These are phyloP conservation scores for Oreochromis grahami DNA, from an alignment of 2,797 vertebrate genomes.

Conservation along the genomic window DNA sequence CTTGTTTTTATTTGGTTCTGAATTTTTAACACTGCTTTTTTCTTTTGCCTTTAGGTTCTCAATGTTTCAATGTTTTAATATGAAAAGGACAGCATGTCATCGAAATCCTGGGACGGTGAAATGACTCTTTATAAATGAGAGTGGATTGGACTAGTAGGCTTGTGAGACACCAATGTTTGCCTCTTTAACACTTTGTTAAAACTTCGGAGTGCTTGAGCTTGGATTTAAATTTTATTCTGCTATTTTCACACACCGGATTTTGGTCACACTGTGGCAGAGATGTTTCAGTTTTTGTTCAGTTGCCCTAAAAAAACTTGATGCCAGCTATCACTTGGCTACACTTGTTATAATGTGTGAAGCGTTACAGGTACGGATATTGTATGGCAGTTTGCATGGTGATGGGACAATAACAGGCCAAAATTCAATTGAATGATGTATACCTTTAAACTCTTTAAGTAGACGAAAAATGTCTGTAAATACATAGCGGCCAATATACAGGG, in stretches of 20 bases:
- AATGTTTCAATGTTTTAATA: conserved; percentile 97
- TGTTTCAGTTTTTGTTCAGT: not conserved
- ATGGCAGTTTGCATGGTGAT: conserved; percentile 7
- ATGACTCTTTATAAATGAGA: conserved; percentile 29
- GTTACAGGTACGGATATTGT: not conserved
- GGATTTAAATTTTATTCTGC: conserved; percentile 45
- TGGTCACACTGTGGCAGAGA: conserved; percentile 8
- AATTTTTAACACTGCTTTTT: not conserved
- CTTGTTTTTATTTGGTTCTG: not conserved
- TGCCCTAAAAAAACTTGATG: conserved; percentile 4
- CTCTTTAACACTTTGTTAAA: conserved; percentile 54
- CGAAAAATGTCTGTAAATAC: conserved; percentile 60
- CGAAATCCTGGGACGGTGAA: not conserved
- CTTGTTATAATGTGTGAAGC: not conserved
- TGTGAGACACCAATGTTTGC: conserved; percentile 58
- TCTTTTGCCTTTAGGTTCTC: conserved; percentile 81
- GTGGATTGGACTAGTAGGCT: conserved; percentile 37
- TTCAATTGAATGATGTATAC: conserved; percentile 41
- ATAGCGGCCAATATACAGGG: conserved; percentile 49
- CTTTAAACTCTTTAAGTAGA: conserved; percentile 50
- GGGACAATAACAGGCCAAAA: conserved; percentile 36
- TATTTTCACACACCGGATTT: conserved; percentile 43
- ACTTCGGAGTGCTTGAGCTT: conserved; percentile 22
- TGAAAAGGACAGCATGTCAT: conserved; percentile 63
- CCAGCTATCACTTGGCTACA: not conserved